These are phyloP conservation scores for Ormia ochracea DNA, from an alignment of 2,888 invertebrate species.

Conservation along the genomic window DNA sequence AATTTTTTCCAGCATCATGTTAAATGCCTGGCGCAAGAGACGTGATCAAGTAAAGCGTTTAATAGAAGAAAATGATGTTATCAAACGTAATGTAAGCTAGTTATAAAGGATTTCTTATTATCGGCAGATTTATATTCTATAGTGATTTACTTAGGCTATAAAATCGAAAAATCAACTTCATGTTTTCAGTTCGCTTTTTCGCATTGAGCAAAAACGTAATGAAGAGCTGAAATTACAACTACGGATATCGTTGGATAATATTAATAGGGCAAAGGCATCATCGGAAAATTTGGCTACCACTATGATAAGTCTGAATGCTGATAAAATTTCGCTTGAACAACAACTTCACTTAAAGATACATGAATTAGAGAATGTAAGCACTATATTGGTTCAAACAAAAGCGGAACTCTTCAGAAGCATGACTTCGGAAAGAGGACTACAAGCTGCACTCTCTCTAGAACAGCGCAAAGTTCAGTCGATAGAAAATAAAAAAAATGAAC, in stretches of 20 bases:
- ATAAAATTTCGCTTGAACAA: constrained; percentile 66
- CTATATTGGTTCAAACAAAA: constrained; percentile 67
- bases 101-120: neutral
- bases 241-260: constrained; percentile 68
- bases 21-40: constrained; percentile 74
- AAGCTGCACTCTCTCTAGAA: constrained; percentile 67
- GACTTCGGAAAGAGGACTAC: constrained; percentile 67
- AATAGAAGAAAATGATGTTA: constrained; percentile 68
- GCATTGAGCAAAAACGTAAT: constrained; percentile 73
- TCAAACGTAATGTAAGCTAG: constrained; percentile 70
- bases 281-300: constrained; percentile 67
- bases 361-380: constrained; percentile 68
- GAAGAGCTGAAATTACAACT: constrained; percentile 70
- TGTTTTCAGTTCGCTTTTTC: constrained; percentile 72
- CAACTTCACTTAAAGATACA: constrained; percentile 66
- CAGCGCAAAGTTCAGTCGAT: constrained; percentile 69
- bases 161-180: constrained; percentile 74
- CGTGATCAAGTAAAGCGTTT: constrained; percentile 73
- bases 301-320: constrained; percentile 66
- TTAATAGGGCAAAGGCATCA: constrained; percentile 66
- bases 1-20: constrained; percentile 73
- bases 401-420: constrained; percentile 69
- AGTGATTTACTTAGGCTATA: constrained; percentile 65
- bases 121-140: neutral
- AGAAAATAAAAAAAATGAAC: constrained; percentile 67